Base-by-base conservation (phyloP, 2,113 vertebrate genomes). In the Hipposideros armiger region DNA sequence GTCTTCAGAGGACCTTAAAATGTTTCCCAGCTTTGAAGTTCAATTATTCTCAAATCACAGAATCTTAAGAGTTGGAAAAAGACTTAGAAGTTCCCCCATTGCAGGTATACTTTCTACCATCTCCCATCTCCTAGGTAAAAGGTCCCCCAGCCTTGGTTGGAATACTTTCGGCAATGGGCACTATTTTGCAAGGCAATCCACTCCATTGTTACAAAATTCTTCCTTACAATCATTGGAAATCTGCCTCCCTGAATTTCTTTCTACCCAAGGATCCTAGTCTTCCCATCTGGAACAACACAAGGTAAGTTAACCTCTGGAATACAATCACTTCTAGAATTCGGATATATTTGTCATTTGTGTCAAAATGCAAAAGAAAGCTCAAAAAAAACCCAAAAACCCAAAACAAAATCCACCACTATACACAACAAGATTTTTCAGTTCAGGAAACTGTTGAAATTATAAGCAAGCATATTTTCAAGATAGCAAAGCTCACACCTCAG, bases 31-130 rank as follows among this genome's bases (percentile, higher is more conserved):
- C 50, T 94, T 95, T 88, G 69, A 95, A 81, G 52, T 42, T n/a
- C 32, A 92, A 78, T 95, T 88, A 92, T 78, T 85, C 54, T 96
- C 64, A 96, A 96, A 70, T 94, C 36, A 94, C 69, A 96, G 56
- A 96, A 95, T 73, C 81, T 45, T 70, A 80, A 86, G 72, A 74
- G 26, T 77, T 91, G 47, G 24, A 92, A 91, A 85, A 20, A 91
- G 32, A 3, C 17, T 83, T 52, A 36, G 6, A 81, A 60, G 60
- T 32, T 20, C 9, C 11, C 11, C 66, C 20, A 73, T 9, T 70
- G 24, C 28, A 95, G 26, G 54, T 93, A 90, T 77, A 87, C 78
- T 42, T 93, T 84, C 24, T 52, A 83, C 17, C 5, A 72, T 22
- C 30, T 94, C 5, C 52, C 16, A 50, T 7, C 7, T 7, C 50